Conservation (phyloP, 1,140 invertebrate genomes). For the Bombus sylvicola region DNA sequence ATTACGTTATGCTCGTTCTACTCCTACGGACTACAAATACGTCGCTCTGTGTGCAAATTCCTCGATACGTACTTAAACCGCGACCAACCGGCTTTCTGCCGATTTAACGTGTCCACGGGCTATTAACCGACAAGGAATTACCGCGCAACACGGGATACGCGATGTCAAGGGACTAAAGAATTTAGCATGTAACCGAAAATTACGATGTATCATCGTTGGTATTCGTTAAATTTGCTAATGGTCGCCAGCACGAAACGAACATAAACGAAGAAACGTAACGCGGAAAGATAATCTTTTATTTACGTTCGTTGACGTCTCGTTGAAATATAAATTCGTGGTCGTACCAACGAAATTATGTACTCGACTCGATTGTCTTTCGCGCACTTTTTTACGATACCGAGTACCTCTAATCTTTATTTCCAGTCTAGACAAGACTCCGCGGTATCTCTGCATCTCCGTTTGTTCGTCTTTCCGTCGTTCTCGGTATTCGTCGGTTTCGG, state of each 20-base stretch:
- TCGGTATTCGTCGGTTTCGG: neutral
- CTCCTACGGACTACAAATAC: neutral
- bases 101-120: neutral
- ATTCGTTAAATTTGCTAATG: neutral
- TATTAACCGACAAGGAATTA: neutral
- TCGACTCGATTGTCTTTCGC: rapidly evolving
- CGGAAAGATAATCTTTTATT: neutral
- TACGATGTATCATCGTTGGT: neutral
- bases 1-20: slow-evolving; percentile 11
- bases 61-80: neutral
- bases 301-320: neutral
- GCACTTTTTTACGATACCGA: no score
- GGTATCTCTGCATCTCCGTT: neutral
- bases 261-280: neutral
- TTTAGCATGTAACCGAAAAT: neutral
- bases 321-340: no score
- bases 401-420: neutral
- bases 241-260: neutral
- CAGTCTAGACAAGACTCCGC: no score
- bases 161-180: neutral
- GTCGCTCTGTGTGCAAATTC: neutral
- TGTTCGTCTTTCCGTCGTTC: neutral
- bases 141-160: neutral
- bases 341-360: rapidly evolving
- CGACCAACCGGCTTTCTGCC: neutral